Conservation (phyloP, 2,888 invertebrate species). For the Drosophila atroscutellata region DNA sequence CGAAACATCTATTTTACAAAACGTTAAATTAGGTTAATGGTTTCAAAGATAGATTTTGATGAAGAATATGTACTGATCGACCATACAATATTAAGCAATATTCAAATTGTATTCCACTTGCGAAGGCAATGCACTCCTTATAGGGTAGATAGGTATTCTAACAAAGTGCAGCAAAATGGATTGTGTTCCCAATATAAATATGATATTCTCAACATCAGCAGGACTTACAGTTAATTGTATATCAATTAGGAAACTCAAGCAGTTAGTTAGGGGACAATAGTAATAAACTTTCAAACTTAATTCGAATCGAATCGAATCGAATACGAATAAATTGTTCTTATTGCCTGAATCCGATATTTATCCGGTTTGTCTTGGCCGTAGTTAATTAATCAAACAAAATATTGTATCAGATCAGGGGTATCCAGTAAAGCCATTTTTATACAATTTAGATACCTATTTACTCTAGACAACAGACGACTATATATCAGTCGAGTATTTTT, state of each 20-base stretch:
- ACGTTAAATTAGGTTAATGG: conserved; percentile 29
- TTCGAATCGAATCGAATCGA: no score
- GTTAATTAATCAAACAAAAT: conserved; percentile 8
- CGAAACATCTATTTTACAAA: neutral
- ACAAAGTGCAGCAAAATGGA: conserved; percentile 1
- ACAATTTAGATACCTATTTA: conserved; percentile 10
- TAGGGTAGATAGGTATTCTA: conserved; percentile 24
- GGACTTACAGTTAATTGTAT: neutral
- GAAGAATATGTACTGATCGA: neutral
- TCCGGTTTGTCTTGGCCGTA: conserved; percentile 15
- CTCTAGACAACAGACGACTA: conserved; percentile 9
- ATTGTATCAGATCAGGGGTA: neutral
- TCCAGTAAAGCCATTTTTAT: conserved; percentile 1
- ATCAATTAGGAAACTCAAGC: conserved; percentile 11
- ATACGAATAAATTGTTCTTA: conserved; percentile 9
- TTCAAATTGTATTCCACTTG: conserved; percentile 4
- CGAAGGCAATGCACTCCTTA: neutral
- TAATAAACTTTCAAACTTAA: conserved; percentile 1
- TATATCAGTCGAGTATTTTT: neutral
- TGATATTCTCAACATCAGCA: neutral
- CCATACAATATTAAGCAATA: conserved; percentile 18
- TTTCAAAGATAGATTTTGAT: conserved; percentile 34
- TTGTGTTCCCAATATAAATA: conserved; percentile 22
- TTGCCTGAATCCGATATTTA: conserved; percentile 6
- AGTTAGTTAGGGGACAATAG: conserved; percentile 13